Evolutionary conservation across 2,888 invertebrate genomes (phyloP), one percentile per base, ranked within the genome.

Genomic region (Trypoxylon attenuatum): DNA sequence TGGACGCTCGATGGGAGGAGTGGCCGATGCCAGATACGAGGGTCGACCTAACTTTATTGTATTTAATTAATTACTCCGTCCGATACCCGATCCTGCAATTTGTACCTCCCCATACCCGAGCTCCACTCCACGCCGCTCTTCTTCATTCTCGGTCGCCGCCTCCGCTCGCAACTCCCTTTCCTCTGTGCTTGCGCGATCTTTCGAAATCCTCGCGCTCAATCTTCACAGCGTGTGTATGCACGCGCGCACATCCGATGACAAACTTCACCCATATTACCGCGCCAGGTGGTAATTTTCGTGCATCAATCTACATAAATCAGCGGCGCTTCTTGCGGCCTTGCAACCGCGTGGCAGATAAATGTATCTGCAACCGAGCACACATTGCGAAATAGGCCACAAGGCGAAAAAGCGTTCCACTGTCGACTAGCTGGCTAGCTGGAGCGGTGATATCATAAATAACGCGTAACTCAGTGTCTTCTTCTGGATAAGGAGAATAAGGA

Each of bases 31-130:
- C 68, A 82, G 83, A 83, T 83, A 83, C 73, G 72, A 78, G 77
- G 81, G 74, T 77, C 76, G 76, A 81, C 80, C 82, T 75, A 80
- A 79, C 78, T 83, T 82, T 82, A 81, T 83, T 80, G 78, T 79
- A 78, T 82, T 83, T 82, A 82, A 83, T 83, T 83, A 83, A 83
- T 83, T 82, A 83, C 82, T 81, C 74, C 66, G 75, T 65, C 71
- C 78, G 79, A 80, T 81, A 79, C 68, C 74, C 78, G 76, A 78
- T 80, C 81, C 80, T 80, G 79, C 80, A 83, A 83, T 82, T 82
- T 82, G 81, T 79, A 76, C 75, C 73, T 71, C 71, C 69, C 55
- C 61, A 41, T 56, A 43, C 60, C 54, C 29, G 39, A 45, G 43
- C 42, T 55, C 43, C 56, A 50, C 52, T 59, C 56, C 25, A 8